Percentiles rank a stretch among this genome's conserved stretches.
phyloP scores from a whole-genome alignment of 2,797 vertebrate species.

The Lepus oiostolus region DNA sequence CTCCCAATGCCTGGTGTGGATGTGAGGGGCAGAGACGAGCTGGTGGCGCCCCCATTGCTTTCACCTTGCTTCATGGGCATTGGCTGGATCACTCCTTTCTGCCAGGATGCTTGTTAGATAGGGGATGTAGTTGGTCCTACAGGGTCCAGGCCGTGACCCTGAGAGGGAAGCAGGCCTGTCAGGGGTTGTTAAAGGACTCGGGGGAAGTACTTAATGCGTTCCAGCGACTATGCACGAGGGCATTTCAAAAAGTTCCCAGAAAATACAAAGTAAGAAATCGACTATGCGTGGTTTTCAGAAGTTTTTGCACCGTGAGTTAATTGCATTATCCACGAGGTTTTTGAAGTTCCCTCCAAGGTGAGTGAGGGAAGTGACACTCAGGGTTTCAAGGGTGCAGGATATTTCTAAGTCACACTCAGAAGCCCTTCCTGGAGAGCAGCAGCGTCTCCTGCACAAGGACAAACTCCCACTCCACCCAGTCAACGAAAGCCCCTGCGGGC shows the following conservation, averaged over 20 bases:
- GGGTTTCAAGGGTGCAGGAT: neutral
- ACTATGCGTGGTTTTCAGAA: too few species aligned
- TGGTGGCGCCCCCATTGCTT: neutral
- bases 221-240: neutral
- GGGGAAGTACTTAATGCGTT: constrained; percentile 19
- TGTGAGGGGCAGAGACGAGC: too few species aligned
- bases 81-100: neutral
- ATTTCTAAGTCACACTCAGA: neutral
- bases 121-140: neutral
- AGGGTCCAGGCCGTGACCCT: neutral
- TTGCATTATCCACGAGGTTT: too few species aligned
- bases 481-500: neutral
- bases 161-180: neutral
- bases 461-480: neutral
- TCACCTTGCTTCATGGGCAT: neutral
- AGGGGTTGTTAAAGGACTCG: neutral
- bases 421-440: neutral
- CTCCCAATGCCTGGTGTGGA: neutral
- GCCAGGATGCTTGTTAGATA: neutral
- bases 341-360: too few species aligned
- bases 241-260: too few species aligned
- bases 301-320: too few species aligned
- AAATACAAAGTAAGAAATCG: too few species aligned
- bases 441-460: neutral
- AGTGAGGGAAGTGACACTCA: neutral